These are phyloP conservation scores for Ardeotis arabs DNA, from an alignment of 2,113 vertebrate genomes.

Conservation along the genomic window DNA sequence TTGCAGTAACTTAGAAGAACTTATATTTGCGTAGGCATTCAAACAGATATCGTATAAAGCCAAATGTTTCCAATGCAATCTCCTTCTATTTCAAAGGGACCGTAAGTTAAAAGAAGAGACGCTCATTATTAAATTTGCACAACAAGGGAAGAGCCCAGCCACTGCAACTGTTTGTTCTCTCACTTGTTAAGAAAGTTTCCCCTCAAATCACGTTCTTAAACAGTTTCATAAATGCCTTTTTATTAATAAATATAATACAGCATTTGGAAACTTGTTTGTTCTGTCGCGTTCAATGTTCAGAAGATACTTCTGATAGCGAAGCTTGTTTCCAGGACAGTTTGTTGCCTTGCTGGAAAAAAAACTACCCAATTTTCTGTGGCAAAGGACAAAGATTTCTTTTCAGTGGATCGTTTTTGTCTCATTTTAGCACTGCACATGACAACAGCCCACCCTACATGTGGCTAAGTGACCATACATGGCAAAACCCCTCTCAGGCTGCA, in stretches of 20 bases:
- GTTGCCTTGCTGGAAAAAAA: background rate
- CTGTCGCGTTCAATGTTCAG: background rate
- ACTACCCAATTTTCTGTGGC: background rate
- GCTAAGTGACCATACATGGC: background rate
- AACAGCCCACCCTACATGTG: background rate
- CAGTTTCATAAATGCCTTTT: constrained; percentile 5
- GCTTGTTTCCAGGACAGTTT: background rate
- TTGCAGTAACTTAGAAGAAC: constrained; percentile 1
- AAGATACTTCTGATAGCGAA: background rate
- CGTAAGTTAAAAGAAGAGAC: constrained; percentile 17
- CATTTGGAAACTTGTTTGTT: background rate
- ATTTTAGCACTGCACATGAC: background rate
- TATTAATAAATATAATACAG: background rate
- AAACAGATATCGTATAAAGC: background rate
- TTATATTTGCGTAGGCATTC: background rate
- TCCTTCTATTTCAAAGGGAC: constrained; percentile 1
- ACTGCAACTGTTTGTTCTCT: constrained; percentile 33
- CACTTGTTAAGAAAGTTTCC: constrained; percentile 2
- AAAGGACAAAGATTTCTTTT: background rate
- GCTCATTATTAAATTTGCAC: constrained; percentile 36
- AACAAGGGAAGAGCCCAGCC: background rate
- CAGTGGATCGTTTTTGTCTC: background rate
- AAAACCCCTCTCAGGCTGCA: background rate
- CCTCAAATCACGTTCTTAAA: background rate
- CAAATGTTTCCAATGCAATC: constrained; percentile 21